Evolutionary conservation across 30 jellyfish, hydroid and myxozoan genomes (phyloP), one percentile per base, ranked within the genome.

Genomic region (Hydra vulgaris): DNA sequence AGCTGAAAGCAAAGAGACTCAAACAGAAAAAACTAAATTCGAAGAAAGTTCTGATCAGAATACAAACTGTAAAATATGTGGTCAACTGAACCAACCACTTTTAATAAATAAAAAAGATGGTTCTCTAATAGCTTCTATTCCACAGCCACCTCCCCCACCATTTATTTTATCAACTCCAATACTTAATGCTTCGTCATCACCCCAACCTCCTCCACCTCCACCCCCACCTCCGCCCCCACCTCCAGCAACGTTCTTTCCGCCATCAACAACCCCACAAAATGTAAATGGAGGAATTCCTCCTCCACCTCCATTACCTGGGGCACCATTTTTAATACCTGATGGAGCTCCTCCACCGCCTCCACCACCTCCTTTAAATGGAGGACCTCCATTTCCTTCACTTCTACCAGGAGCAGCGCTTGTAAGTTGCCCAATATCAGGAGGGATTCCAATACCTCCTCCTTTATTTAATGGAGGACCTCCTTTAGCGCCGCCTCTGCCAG

Each of bases 401-500:
- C 96, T 87, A 7, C 88, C 82, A 7, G 80, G 80, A 17, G 54
- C 16, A 70, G 22, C 77, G n/a, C n/a, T n/a, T n/a, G n/a, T n/a
- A n/a, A n/a, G n/a, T n/a, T n/a, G n/a, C n/a, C n/a, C n/a, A n/a
- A n/a, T n/a, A n/a, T n/a, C n/a, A n/a, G n/a, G n/a, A 5, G 81
- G 85, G 0, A 87, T 84, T 0, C 77, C 89, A 0, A 86, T 88
- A 7, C 94, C 94, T 15, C 92, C 96, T 0, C 84, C 80, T 76
- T 21, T 81, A 3, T 76, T 25, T 52, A 76, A 18, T 19, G 78
- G 79, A 20, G 79, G 79, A 23, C 15, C 81, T 12, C 89, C 92
- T 0, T 88, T 94, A 0, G 94, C 96, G 27, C 96, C 96, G 0
- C 96, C 96, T 18, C 92, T 82, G 0, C 91, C 86, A 0, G 55